A percentile compares a stretch with the other conserved stretches of the same genome.
Evolutionary conservation across 2,797 vertebrate species (phyloP).

Genomic region (Balearica regulorum): DNA sequence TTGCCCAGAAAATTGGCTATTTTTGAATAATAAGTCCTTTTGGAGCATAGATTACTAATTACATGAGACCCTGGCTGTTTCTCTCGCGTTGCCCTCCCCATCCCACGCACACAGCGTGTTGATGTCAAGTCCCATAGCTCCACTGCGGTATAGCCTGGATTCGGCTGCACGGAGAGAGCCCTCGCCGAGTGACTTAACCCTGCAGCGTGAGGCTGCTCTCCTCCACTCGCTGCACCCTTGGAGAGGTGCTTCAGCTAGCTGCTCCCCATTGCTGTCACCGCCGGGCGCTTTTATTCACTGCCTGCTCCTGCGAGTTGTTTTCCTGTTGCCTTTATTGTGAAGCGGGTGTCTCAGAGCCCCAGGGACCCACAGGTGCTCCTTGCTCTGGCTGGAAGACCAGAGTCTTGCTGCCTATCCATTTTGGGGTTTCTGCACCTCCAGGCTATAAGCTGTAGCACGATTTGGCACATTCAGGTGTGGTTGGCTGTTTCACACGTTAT

Average conservation of each 20-base stretch:
- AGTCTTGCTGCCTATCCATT: background rate
- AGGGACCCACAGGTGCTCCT: background rate
- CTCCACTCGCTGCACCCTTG: accelerated
- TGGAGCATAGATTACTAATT: background rate
- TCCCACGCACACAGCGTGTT: accelerated
- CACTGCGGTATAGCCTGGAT: accelerated
- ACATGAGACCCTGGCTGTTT: background rate
- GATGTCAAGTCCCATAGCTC: background rate
- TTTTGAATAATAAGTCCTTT: background rate
- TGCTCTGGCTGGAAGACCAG: background rate
- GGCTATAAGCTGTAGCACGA: background rate
- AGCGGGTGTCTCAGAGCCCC: accelerated
- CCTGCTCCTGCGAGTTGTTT: background rate
- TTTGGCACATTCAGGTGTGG: background rate
- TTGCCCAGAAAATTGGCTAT: background rate
- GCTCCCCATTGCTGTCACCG: background rate
- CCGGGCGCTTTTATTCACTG: background rate
- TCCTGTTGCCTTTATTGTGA: background rate
- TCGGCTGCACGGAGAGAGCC: background rate
- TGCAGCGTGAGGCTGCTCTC: background rate
- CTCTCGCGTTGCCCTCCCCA: background rate
- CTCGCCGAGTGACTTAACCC: background rate
- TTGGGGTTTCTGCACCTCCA: background rate
- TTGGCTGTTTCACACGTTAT: background rate
- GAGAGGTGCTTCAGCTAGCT: background rate